Base-by-base conservation (phyloP, 2,888 invertebrate genomes). In the Megamerina dolium region DNA sequence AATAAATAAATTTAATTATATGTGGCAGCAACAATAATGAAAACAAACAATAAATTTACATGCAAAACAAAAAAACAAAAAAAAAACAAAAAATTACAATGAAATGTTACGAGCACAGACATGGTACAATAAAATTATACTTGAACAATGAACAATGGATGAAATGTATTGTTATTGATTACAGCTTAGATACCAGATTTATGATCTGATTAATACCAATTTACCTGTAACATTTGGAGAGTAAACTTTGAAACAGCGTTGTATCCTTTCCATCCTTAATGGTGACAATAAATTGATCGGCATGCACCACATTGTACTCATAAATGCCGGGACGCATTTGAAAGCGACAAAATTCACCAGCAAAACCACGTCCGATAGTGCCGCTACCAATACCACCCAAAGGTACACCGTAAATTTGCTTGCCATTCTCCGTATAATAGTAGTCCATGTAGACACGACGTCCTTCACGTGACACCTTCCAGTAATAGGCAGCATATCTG, bases 271-370 rank as follows among this genome's bases (percentile, higher is more conserved):
- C 75, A 73, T 86, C 79, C 65, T 79, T 79, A 50, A 95, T 85
- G 43, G 87, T 90, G 6, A 93, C 79, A 61, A 94, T 90, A 71
- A 95, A 95, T 73, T 94, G 89, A 73, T 92, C 84, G 40, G 88
- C 89, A 49, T 82, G 80, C 12, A 90, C 80, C 5, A 83, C 83
- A 55, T 85, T 77, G 69, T 91, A 88, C 60, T 90, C 86, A 71
- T 92, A 93, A 46, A 88, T 76, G 37, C 94, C 94, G 1, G 95
- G 95, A 49, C 81, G 80, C 63, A 96, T 75, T 68, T 91, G 89
- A 68, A 83, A 95, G 43, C 94, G 80, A 68, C 93, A 92, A 73
- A 95, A 95, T 72, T 93, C 92, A 14, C 95, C 95, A 60, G 83
- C 82, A 71, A 81, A 95, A 4, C 94, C 94, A 41, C 94, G 78